Conservation (phyloP, 2,113 vertebrate species). For the Hymenochirus boettgeri region DNA sequence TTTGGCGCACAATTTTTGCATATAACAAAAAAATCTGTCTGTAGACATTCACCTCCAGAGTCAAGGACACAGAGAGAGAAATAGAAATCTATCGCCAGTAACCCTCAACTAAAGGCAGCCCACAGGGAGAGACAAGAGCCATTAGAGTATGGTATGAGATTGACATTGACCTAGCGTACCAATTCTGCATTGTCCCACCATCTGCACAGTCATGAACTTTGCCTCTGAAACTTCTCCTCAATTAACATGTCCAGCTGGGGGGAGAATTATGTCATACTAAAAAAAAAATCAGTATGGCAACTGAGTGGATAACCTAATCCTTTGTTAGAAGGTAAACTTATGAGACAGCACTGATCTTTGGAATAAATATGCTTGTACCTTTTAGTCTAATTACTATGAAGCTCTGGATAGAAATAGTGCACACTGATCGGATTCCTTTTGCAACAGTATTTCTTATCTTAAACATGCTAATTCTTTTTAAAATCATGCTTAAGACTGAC, state of each 20-base stretch:
- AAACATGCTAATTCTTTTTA: too few species aligned
- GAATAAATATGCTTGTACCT: too few species aligned
- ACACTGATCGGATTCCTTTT: too few species aligned
- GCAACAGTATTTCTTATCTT: too few species aligned
- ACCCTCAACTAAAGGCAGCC: slow-evolving; percentile 53
- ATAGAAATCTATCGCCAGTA: slow-evolving; percentile 55
- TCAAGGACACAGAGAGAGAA: slow-evolving; percentile 70
- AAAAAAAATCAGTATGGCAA: slow-evolving; percentile 82
- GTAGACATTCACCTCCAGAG: slow-evolving; percentile 59
- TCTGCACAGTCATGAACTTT: slow-evolving; percentile 92
- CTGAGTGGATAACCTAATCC: slow-evolving; percentile 77
- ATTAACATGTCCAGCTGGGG: slow-evolving; percentile 96
- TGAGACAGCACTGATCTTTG: too few species aligned
- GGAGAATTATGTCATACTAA: slow-evolving; percentile 86
- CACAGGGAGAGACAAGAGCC: slow-evolving; percentile 70
- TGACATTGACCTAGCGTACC: slow-evolving; percentile 84
- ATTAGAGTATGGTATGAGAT: slow-evolving; percentile 76
- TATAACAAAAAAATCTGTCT: slow-evolving; percentile 40
- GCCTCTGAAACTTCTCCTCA: slow-evolving; percentile 91
- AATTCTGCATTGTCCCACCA: slow-evolving; percentile 84
- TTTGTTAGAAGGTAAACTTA: neutral
- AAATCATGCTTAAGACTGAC: too few species aligned
- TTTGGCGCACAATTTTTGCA: slow-evolving; percentile 3
- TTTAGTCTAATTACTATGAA: too few species aligned
- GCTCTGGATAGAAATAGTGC: too few species aligned